Conservation (phyloP, 2,888 invertebrate genomes). For the Phoenoteleia sp. region DNA sequence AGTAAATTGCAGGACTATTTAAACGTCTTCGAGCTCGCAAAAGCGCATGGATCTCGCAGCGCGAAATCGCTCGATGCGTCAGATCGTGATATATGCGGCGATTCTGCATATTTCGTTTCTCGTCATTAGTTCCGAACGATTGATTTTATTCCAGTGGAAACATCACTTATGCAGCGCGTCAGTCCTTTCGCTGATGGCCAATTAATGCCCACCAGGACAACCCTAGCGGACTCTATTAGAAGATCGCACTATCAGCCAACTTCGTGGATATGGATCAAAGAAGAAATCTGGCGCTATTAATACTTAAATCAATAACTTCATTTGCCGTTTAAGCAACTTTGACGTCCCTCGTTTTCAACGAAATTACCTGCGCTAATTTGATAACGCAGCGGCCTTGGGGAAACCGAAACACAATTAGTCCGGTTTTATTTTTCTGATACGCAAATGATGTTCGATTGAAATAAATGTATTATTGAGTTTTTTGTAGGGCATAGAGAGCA, state of each 20-base stretch:
- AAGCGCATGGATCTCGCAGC: background rate
- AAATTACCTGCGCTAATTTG: constrained; percentile 63
- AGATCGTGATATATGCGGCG: constrained; percentile 20
- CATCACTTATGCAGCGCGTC: constrained; percentile 3
- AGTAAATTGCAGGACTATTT: background rate
- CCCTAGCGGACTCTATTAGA: constrained; percentile 35
- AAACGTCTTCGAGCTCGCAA: constrained; percentile 12
- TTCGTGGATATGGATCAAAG: constrained; percentile 55
- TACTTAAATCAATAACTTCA: constrained; percentile 69
- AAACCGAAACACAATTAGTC: constrained; percentile 60
- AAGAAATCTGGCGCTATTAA: constrained; percentile 65
- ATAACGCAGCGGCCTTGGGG: constrained; percentile 53
- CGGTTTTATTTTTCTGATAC: constrained; percentile 36
- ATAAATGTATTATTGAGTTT: no score
- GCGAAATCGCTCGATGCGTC: background rate
- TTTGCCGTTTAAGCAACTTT: constrained; percentile 48
- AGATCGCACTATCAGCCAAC: constrained; percentile 51
- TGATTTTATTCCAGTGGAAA: constrained; percentile 39
- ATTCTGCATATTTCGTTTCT: constrained; percentile 60
- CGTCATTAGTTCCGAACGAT: constrained; percentile 54
- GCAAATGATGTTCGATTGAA: background rate
- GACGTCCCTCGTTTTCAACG: constrained; percentile 50
- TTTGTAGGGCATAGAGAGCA: no score
- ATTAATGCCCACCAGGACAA: constrained; percentile 44
- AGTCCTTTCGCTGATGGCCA: constrained; percentile 54